Base-by-base conservation (phyloP, 2,797 vertebrate genomes). In the Sebastes oblongus region DNA sequence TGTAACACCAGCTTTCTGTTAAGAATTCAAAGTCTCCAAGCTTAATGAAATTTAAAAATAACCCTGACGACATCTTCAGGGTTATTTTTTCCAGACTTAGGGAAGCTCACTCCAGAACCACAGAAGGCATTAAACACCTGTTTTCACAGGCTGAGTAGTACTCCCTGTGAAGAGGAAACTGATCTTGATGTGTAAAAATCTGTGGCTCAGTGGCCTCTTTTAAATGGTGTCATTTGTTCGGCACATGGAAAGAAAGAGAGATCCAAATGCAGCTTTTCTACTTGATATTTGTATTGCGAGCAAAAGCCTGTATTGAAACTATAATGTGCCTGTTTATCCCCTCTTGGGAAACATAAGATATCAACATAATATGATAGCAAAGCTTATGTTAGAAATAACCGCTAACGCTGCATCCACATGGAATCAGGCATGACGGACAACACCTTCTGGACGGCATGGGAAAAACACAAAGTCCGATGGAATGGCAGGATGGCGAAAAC, bases 381-480 rank as follows among this genome's bases (percentile, higher is more conserved):
- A 18, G 13, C 18, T 65, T 7, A 46, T 66, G 18, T 66, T 27
- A 22, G 7, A 32, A 62, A 62, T 9, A 27, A 34, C 39, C 14
- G 39, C 39, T 42, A 42, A 42, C 1, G 14, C 14, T 42, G 39
- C 39, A 42, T 42, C 14, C 39, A 42, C 39, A 42, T 42, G 14
- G 39, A 42, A 16, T 18, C 39, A 42, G 39, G 39, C 39, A 42
- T 0, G 3, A 42, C 1, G 1, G 39, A 42, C 39, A 18, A 16
- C 39, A 42, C 39, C 3, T 42, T 42, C 39, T 42, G 39, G 39
- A 16, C 0, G 6, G 39, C 52, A 59, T 18, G 58, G 29, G 34
- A 60, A 72, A 72, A 72, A 67, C 1, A n/a, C 16, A n/a, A 0
- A n/a, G 18, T 50, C 46, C 0, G 18, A 20, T 0, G 0, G 18